A percentile compares a stretch with the other conserved stretches of the same genome.
Evolutionary conservation across 53 echinoderm and acorn worm species (phyloP).

Genomic region (Paracentrotus lividus): DNA sequence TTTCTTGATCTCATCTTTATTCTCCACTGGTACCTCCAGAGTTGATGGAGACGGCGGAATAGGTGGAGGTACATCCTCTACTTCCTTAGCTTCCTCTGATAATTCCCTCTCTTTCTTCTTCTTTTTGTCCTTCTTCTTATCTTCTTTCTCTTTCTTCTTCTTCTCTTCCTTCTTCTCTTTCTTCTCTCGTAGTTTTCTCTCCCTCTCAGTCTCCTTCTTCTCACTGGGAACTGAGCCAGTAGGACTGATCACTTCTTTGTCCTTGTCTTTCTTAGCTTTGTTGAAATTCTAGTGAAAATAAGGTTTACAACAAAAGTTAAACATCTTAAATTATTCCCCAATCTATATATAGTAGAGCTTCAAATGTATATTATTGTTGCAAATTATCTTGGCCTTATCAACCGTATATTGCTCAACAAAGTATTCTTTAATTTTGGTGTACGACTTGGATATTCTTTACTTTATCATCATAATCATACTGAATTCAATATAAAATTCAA

Average conservation of each 20-base stretch:
- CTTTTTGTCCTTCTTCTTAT: constrained; percentile 53
- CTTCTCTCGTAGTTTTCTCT: constrained; percentile 40
- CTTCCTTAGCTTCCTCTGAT: background rate
- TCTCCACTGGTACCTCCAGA: background rate
- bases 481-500: no score
- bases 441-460: no score
- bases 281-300: constrained; percentile 45
- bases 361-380: no score
- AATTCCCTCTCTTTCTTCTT: constrained; percentile 55
- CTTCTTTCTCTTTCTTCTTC: constrained; percentile 28
- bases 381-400: no score
- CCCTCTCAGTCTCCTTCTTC: constrained; percentile 58
- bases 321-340: no score
- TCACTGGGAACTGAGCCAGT: background rate
- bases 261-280: constrained; percentile 9
- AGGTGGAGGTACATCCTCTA: background rate
- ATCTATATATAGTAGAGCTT: no score
- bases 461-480: no score
- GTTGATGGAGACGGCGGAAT: background rate
- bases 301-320: no score
- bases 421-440: no score
- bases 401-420: no score
- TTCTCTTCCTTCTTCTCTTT: constrained; percentile 62
- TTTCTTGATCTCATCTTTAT: constrained; percentile 33
- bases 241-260: background rate